Evolutionary conservation across 2,113 vertebrate species (phyloP), one percentile per base, ranked within the genome.

Genomic region (Cheilinus undulatus): DNA sequence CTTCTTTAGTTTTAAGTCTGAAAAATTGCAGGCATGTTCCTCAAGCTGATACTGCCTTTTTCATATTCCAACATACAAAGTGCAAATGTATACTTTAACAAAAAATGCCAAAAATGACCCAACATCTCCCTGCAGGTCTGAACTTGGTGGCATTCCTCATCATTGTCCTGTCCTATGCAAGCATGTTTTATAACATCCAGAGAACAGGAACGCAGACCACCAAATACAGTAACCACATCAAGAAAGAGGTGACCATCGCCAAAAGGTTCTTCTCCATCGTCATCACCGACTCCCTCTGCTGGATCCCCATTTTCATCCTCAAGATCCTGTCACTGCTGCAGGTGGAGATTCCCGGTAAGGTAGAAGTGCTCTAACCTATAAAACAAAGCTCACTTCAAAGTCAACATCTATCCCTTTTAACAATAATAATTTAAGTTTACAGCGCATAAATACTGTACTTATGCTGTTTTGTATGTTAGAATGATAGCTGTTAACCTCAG

Each of bases 201-300:
- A 94, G 94, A 77, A 99, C 97, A 28, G 92, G 96, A 5, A 93
- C 95, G 5, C 95, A 95, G 69, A 94, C 96, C 24, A 96, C 94
- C n/a, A 96, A 95, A 91, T 95, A 97, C 91, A 95, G 85, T 90
- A 98, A 96, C 89, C 96, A 97, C 82, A 95, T 99, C 73, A 98
- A 95, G 84, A 97, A 96, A 62, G 97, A 99, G 83, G 94, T 99
- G 88, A 94, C 94, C 30, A 96, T 99, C 34, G 97, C 97, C 80
- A 98, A 98, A 71, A 92, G 97, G 3, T 98, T 99, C 92, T 99
- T 99, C 93, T 98, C 96, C 65, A 99, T 99, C 52, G 97, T 99
- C 50, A 97, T 99, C 73, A 99, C 97, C 0, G 96, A 99, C 70
- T 97, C 97, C 0, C 91, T 99, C 0, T 99, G 97, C 89, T 99